Evolutionary conservation across 2,888 invertebrate genomes (phyloP).

Genomic region (Anthoptus insignis): DNA sequence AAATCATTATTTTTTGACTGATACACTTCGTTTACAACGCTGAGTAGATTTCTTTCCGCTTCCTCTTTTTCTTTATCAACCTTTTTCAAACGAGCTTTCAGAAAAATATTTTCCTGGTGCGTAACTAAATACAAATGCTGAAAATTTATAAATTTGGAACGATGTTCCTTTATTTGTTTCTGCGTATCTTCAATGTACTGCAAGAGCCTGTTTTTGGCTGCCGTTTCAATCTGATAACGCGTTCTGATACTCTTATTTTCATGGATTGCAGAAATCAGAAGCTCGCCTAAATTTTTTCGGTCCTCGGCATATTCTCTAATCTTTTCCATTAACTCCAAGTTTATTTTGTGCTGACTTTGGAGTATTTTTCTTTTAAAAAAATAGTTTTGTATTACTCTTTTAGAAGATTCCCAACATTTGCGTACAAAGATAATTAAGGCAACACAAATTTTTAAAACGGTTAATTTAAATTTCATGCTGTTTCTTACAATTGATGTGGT

Average conservation of each 20-base stretch:
- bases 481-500: conserved; percentile 35
- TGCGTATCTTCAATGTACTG: conserved; percentile 65
- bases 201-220: conserved; percentile 67
- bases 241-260: conserved; percentile 72
- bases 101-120: conserved; percentile 72
- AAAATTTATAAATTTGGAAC: conserved; percentile 65
- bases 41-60: conserved; percentile 65
- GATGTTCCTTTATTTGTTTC: conserved; percentile 67
- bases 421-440: conserved; percentile 47
- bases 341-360: conserved; percentile 50
- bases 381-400: conserved; percentile 21
- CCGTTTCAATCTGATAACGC: conserved; percentile 65
- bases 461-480: conserved; percentile 52
- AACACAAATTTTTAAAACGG: conserved; percentile 48
- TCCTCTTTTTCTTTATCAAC: conserved; percentile 66
- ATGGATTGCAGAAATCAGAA: conserved; percentile 65
- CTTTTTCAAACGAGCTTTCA: conserved; percentile 67
- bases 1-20: conserved; percentile 68
- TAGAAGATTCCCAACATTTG: conserved; percentile 46
- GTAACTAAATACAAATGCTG: conserved; percentile 72
- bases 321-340: conserved; percentile 63
- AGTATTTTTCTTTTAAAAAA: conserved; percentile 25
- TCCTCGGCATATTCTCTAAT: conserved; percentile 66
- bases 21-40: conserved; percentile 68
- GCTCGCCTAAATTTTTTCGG: conserved; percentile 63